Percentiles rank a stretch among this genome's conserved stretches.
Conservation (phyloP, 2,113 vertebrate species). For the Dicerorhinus sumatrensis region DNA sequence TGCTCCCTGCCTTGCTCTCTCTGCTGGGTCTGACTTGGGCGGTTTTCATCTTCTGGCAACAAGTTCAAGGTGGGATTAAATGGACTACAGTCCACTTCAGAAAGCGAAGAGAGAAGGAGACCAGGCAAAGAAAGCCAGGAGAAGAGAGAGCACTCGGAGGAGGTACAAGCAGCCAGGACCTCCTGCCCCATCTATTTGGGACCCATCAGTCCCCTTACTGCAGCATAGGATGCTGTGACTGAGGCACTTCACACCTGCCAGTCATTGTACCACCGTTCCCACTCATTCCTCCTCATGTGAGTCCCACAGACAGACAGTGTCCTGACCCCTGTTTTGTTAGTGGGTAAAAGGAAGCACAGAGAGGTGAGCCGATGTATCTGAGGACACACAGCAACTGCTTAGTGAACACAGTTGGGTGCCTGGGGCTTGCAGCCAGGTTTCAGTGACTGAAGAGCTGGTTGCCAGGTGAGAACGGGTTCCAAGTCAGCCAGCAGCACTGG, state of each 20-base stretch:
- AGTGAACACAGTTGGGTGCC: not conserved
- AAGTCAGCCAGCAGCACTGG: not conserved
- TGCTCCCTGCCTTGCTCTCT: not conserved
- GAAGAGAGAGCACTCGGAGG: not conserved
- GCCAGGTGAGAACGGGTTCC: not conserved
- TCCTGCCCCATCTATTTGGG: not conserved
- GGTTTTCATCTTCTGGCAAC: not conserved
- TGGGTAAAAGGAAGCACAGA: not conserved
- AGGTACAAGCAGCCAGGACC: not conserved
- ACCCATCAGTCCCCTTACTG: accelerated
- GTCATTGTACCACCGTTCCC: not conserved
- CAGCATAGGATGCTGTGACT: accelerated
- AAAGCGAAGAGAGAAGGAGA: not conserved
- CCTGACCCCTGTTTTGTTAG: not conserved
- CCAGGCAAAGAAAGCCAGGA: not conserved
- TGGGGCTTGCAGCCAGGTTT: accelerated
- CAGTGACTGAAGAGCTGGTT: not conserved
- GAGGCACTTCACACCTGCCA: accelerated
- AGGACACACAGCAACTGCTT: not conserved
- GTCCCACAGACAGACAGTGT: not conserved
- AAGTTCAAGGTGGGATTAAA: not conserved
- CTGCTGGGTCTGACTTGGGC: not conserved
- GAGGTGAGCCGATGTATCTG: not conserved
- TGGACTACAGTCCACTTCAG: not conserved
- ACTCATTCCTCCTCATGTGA: not conserved